phyloP scores from a whole-genome alignment of 2,888 invertebrate species.

The Conistra vaccinii region DNA sequence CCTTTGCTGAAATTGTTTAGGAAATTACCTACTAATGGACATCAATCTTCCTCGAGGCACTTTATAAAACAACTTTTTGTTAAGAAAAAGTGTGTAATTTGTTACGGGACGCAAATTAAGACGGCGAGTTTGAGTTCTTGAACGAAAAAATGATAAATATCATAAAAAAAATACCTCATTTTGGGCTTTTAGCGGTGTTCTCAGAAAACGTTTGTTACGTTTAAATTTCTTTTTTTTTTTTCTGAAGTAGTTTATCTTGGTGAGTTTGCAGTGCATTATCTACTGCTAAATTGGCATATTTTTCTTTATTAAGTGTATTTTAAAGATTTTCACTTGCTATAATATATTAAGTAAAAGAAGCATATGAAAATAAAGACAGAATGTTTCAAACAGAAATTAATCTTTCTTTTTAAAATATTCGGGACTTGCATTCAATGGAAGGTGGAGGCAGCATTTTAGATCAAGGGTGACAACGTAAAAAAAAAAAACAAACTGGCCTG shows the following conservation, averaged over 20 bases:
- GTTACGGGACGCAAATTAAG: slow-evolving; percentile 82
- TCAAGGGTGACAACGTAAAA: slow-evolving; percentile 24
- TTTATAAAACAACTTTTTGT: slow-evolving; percentile 79
- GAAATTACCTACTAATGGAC: slow-evolving; percentile 82
- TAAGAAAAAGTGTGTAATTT: slow-evolving; percentile 80
- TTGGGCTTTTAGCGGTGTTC: slow-evolving; percentile 52
- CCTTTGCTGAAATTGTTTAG: slow-evolving; percentile 74
- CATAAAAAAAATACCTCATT: slow-evolving; percentile 64
- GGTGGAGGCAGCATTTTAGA: slow-evolving; percentile 33
- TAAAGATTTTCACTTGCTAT: background rate
- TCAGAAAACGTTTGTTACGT: slow-evolving; percentile 46
- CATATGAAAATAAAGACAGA: too few species aligned
- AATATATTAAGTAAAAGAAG: too few species aligned
- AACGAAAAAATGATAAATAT: slow-evolving; percentile 76
- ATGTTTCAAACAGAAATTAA: background rate
- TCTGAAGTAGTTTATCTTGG: slow-evolving; percentile 1
- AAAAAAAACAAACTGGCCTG: slow-evolving; percentile 4
- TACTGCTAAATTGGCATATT: background rate
- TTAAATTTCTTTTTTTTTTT: slow-evolving; percentile 33
- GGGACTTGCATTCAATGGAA: slow-evolving; percentile 23
- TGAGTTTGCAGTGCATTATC: slow-evolving; percentile 1
- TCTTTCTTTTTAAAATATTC: slow-evolving; percentile 10
- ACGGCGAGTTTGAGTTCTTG: slow-evolving; percentile 74
- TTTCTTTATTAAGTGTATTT: background rate
- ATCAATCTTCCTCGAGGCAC: slow-evolving; percentile 80